Percentiles rank a stretch among this genome's conserved stretches.
phyloP scores from a whole-genome alignment of 2,113 vertebrate species.

The Macrotus californicus region DNA sequence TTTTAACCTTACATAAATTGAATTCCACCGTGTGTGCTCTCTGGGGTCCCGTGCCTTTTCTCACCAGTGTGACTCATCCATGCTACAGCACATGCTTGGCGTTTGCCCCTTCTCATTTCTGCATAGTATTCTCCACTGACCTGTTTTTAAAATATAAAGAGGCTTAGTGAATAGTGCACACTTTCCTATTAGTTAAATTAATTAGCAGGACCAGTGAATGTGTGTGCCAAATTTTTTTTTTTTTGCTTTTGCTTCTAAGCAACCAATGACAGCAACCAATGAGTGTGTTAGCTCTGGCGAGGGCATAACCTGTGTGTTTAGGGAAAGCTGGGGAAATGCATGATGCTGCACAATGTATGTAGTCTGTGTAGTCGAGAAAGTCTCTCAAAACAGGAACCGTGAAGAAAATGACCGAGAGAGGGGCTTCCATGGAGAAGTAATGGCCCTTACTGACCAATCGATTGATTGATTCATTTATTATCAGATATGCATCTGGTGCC shows the following conservation, averaged over 20 bases:
- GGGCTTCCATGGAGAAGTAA: neutral
- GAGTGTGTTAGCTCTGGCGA: neutral
- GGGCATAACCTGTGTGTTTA: neutral
- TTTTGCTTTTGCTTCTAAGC: conserved; percentile 25
- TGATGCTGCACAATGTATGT: neutral
- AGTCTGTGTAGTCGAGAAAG: neutral
- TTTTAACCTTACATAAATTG: neutral
- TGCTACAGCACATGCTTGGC: neutral
- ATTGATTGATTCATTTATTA: neutral
- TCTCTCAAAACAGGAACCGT: neutral
- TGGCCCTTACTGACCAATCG: rapidly evolving
- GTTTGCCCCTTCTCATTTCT: neutral
- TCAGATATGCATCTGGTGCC: neutral
- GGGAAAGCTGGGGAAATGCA: neutral
- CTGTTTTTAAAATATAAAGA: neutral
- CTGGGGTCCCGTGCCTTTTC: neutral
- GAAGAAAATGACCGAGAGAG: neutral
- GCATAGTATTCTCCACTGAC: neutral
- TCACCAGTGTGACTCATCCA: neutral
- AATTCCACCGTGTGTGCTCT: neutral
- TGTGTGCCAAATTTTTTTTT: neutral
- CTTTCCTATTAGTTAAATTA: neutral
- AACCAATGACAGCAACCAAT: neutral
- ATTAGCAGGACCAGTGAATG: neutral
- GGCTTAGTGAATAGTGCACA: neutral